Base-by-base conservation (phyloP, 2,113 vertebrate genomes). In the Hippoglossus stenolepis region DNA sequence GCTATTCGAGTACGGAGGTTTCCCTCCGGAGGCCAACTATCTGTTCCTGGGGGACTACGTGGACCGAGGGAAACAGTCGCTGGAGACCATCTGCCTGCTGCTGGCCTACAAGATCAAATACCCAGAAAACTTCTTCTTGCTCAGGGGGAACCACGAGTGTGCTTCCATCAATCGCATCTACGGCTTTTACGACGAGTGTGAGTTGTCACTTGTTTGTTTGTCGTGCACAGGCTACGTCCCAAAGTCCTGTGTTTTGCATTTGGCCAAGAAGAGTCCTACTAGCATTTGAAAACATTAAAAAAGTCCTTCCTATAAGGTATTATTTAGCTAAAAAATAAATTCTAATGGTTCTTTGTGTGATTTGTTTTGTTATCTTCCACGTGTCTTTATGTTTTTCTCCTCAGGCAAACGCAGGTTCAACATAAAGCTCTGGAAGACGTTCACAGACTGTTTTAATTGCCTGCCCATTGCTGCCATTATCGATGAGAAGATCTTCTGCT, bases 161-260 rank as follows among this genome's bases (percentile, higher is more conserved):
- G 97, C 97, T 77, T 97, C 96, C 93, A 98, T 98, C 94, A 98
- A 98, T 86, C 96, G 97, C 88, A 98, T 98, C 91, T 98, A 98
- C 24, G 97, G 97, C 90, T 98, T 98, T 94, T 98, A 98, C 66
- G 96, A 98, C 57, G 97, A 98, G 93, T 98, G 97, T 98, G 93
- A 96, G 96, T 91, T 7, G 31, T 24, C 38, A 10, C 9, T 12
- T 23, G 3, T 15, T 2, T 21, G 45, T 61, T 49, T 65, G 26
- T 17, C 23, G 60, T 15, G 5, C 3, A 10, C 7, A 10, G 35
- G 7, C 8, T 10, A 35, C 1, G 2, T 9, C 35, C 9, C 2
- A 38, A 10, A 38, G 9, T 38, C 9, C 35, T 38, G 8, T 38
- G 9, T 10, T 38, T 38, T 9, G 7, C 8, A 9, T 38, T 38